Conservation (phyloP, 1,140 invertebrate genomes). For the Dreissena polymorpha region DNA sequence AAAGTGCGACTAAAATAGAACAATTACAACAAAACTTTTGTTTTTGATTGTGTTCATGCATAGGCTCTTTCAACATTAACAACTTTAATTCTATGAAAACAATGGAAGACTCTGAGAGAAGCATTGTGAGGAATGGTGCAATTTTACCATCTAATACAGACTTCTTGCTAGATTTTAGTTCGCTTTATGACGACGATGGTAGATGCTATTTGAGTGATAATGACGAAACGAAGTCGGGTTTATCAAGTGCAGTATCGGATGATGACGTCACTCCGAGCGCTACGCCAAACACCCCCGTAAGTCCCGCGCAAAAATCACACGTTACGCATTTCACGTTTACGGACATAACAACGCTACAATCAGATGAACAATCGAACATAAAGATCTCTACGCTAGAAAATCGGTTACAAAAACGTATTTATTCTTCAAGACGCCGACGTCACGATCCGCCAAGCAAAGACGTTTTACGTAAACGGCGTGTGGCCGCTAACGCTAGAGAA, state of each 20-base stretch:
- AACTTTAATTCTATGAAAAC: too few relatives aligned
- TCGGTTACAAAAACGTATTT: constrained; percentile 13
- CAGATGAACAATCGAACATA: neutral
- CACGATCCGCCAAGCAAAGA: constrained; percentile 54
- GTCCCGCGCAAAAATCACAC: constrained; percentile 30
- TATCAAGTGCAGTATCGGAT: constrained; percentile 21
- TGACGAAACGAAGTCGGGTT: constrained; percentile 16
- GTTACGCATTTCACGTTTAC: constrained; percentile 38
- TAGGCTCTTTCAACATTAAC: too few relatives aligned
- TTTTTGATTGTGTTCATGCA: too few relatives aligned
- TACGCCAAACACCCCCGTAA: constrained; percentile 33
- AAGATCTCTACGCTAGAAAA: constrained; percentile 18
- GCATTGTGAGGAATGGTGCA: too few relatives aligned
- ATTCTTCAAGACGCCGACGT: constrained; percentile 23
- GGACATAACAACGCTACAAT: constrained; percentile 10
- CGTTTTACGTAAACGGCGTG: constrained; percentile 83
- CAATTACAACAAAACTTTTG: too few relatives aligned
- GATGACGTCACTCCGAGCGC: constrained; percentile 21
- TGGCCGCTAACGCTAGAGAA: constrained; percentile 96
- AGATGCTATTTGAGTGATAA: neutral
- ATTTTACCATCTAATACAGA: too few relatives aligned
- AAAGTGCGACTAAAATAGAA: too few relatives aligned
- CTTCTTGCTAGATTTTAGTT: too few relatives aligned
- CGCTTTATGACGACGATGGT: too few relatives aligned
- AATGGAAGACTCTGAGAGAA: too few relatives aligned